phyloP scores from a whole-genome alignment of 2,888 invertebrate genomes.

The Galeopsomyia nigrocyanea region DNA sequence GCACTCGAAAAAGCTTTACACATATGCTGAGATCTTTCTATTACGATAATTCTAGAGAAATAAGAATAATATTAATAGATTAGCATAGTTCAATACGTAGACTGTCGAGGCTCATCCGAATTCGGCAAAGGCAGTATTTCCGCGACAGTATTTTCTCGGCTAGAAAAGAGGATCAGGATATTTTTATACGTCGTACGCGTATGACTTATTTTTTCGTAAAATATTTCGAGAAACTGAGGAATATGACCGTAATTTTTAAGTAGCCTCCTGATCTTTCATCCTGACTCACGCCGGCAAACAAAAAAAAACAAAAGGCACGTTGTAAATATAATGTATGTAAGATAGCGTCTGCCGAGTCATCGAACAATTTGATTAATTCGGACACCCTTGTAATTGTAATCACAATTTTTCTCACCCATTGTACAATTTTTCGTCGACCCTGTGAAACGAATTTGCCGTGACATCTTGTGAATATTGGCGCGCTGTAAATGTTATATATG shows the following conservation, averaged over 20 bases:
- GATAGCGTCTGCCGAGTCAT: slow-evolving; percentile 16
- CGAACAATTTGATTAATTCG: slow-evolving; percentile 8
- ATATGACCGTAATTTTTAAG: slow-evolving; percentile 20
- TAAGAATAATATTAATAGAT: no score
- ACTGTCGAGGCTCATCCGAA: slow-evolving; percentile 39
- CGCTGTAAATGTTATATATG: slow-evolving; percentile 39
- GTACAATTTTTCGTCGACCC: slow-evolving; percentile 33
- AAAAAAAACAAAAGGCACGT: background rate
- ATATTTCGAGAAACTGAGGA: slow-evolving; percentile 9
- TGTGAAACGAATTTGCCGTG: slow-evolving; percentile 17
- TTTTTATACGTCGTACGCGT: slow-evolving; percentile 35
- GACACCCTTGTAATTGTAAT: slow-evolving; percentile 19
- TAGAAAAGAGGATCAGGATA: slow-evolving; percentile 33
- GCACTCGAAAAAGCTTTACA: slow-evolving; percentile 40
- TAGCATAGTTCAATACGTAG: background rate
- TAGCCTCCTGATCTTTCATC: background rate
- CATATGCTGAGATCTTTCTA: slow-evolving; percentile 19
- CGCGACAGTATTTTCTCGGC: slow-evolving; percentile 40
- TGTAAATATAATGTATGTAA: slow-evolving; percentile 42
- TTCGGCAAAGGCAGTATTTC: slow-evolving; percentile 42
- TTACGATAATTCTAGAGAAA: slow-evolving; percentile 24
- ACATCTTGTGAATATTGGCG: slow-evolving; percentile 31
- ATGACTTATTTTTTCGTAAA: slow-evolving; percentile 13
- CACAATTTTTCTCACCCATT: slow-evolving; percentile 12
- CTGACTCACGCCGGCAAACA: background rate